Conservation (phyloP, 2,113 vertebrate genomes). For the Bucco capensis region DNA sequence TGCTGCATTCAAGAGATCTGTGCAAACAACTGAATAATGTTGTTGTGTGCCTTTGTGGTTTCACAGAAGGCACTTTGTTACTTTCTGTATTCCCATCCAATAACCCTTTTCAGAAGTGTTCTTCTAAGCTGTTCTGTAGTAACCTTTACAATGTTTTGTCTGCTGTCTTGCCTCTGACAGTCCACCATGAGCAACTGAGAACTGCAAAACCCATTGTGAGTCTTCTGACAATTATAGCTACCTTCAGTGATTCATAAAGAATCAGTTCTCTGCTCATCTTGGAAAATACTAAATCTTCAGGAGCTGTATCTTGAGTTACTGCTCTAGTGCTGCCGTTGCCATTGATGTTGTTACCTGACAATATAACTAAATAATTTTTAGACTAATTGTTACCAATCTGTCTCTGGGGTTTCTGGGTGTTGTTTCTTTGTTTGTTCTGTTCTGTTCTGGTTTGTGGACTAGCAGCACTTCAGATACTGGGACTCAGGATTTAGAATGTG, state of each 20-base stretch:
- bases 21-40: background rate
- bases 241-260: background rate
- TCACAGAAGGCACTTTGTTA: background rate
- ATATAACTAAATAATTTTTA: background rate
- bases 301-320: background rate
- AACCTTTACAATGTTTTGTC: background rate
- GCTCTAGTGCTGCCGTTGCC: background rate
- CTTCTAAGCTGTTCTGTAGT: background rate
- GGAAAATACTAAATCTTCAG: background rate
- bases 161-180: background rate
- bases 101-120: background rate
- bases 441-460: background rate
- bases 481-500: background rate
- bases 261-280: background rate
- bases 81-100: background rate
- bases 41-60: constrained; percentile 9
- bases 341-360: background rate
- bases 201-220: background rate
- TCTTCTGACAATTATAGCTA: background rate
- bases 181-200: background rate
- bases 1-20: background rate
- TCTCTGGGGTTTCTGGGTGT: too few species aligned
- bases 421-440: background rate
- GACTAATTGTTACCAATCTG: background rate
- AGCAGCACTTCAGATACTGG: background rate